Conservation (phyloP, 1,140 invertebrate genomes). For the Drosophila parabipectinata region DNA sequence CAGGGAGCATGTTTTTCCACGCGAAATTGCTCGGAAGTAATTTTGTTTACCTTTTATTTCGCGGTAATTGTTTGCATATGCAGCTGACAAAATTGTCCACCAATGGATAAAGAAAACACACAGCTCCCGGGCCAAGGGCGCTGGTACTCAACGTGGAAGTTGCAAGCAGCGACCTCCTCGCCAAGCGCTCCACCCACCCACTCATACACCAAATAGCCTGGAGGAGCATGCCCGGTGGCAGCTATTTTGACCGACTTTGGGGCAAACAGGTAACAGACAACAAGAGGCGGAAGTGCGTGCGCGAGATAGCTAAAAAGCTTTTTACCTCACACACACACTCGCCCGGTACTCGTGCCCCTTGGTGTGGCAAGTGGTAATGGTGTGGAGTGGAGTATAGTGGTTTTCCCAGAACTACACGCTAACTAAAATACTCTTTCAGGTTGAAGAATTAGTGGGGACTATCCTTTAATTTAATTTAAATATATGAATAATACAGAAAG, state of each 20-base stretch:
- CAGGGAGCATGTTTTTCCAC: conserved; percentile 53
- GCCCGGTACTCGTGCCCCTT: conserved; percentile 8
- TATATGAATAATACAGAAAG: no score
- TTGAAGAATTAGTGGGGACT: background rate
- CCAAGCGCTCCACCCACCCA: background rate
- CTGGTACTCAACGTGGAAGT: background rate
- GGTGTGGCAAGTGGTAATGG: background rate
- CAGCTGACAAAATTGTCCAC: conserved; percentile 72
- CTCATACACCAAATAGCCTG: conserved; percentile 54
- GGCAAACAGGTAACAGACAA: conserved; percentile 38
- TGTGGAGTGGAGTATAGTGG: conserved; percentile 34
- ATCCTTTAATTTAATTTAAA: background rate
- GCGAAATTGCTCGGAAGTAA: conserved; percentile 78
- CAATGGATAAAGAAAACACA: conserved; percentile 63
- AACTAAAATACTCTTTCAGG: background rate
- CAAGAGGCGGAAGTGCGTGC: conserved; percentile 76
- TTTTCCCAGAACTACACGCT: background rate
- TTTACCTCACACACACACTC: conserved; percentile 26
- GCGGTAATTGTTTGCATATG: conserved; percentile 80
- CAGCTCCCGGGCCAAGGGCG: background rate
- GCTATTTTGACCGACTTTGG: conserved; percentile 17
- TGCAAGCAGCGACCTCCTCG: background rate
- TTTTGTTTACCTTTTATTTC: conserved; percentile 81
- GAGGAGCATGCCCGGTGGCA: conserved; percentile 10
- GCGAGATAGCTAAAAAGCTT: conserved; percentile 58